Evolutionary conservation across 2,113 vertebrate genomes (phyloP), one percentile per base, ranked within the genome.

Genomic region (Opisthocomus hoazin): DNA sequence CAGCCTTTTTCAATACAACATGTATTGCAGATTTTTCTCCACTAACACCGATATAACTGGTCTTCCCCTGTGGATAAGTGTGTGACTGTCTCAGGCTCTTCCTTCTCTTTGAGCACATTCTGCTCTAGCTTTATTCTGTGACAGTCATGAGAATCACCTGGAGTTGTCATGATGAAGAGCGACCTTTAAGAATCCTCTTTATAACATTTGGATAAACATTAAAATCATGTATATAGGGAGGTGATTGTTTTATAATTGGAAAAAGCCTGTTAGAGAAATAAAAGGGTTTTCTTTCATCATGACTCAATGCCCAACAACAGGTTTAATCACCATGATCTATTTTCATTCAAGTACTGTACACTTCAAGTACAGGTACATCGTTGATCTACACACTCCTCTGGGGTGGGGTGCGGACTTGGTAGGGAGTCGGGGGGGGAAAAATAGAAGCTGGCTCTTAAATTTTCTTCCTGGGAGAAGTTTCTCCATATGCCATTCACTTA

Each of bases 361-460:
- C 60, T 81, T 32, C 15, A 84, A 45, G 26, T 15, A 48, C 14
- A 15, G 41, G 27, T 23, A 50, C 23, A 7, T 9, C 21, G 23
- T 22, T 70, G 13, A 46, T 24, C 58, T 41, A 3, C 4, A 0
- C 6, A 36, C 15, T 39, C 3, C 26, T 39, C 6, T 43, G 46
- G 84, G 54, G 46, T 3, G 26, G 87, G 43, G 15, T 16, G 29
- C 17, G 71, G 46, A 36, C 39, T 10, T 48, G 24, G 23, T 20
- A 12, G 30, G 37, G 73, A 60, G 16, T 1, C 9, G 34, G 5
- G 4, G 1, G 4, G 5, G 4, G 14, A 30, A 3, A 20, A 70
- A 51, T 3, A 20, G 53, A 70, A 84, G 12, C 32, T 9, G 16
- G 12, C 36, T 73, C 36, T 39, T 29, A 34, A 22, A 50, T 54